Base-by-base conservation (phyloP, 2,113 vertebrate genomes). In the Forbesichthys agassizii region DNA sequence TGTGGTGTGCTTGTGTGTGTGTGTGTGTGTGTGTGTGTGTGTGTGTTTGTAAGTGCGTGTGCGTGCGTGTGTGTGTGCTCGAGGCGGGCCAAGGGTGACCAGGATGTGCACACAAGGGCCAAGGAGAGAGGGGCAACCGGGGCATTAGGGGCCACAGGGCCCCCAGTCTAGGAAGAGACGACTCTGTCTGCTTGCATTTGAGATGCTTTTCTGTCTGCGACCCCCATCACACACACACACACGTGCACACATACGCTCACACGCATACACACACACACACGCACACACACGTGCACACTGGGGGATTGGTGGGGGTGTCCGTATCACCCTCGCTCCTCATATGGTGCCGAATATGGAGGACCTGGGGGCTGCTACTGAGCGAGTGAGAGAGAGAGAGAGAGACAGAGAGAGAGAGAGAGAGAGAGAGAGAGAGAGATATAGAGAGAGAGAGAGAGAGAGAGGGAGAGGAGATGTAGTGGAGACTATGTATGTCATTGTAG, bases 261-360 rank as follows among this genome's bases (percentile, higher is more conserved):
- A 20, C 20, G 20, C 20, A 20, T 20, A 27, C 27, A 27, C 27
- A 27, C 27, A 27, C 27, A 27, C 27, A 27, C 27, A 20, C 20
- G 1, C 20, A 20, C 20, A 27, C 27, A 27, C 27, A 27, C 27
- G 20, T 2, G 20, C 20, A 27, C 27, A 27, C 27, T 27, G 27
- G 62, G 60, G 64, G 56, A 59, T 61, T 56, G 69, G 60, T 18
- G 46, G 69, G 74, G 83, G 84, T 80, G 60, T 62, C 66, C 59
- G 58, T 68, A 47, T 53, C 56, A 49, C 4, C 80, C 75, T 89
- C 87, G 88, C 86, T 93, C 75, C 71, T 93, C 91, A 87, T 93
- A 92, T 92, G 88, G 46, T 13, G 33, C 18, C 11, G 80, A 3
- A 20, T 16, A 20, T 20, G 8, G 5, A 57, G 20, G 20, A 20